Conservation (phyloP, 1,140 invertebrate genomes). For the Zeugodacus cucurbitae region DNA sequence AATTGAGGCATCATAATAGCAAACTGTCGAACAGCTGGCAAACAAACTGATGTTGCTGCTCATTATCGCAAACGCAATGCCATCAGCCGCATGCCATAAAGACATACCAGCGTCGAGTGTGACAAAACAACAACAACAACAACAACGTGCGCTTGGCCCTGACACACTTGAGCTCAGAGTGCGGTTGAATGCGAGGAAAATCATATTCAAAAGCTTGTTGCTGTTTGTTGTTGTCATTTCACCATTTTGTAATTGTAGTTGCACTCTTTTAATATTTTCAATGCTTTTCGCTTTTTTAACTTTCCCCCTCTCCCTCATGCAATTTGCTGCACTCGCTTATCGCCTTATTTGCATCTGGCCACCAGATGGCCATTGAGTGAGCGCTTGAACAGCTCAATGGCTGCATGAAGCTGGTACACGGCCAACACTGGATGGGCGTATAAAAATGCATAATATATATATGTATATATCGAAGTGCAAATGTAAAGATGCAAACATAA, state of each 20-base stretch:
- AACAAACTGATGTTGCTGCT: neutral
- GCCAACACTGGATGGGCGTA: neutral
- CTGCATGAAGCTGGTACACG: neutral
- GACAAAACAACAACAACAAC: neutral
- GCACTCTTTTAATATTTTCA: neutral
- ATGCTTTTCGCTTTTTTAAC: neutral
- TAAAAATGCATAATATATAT: neutral
- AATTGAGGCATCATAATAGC: conserved; percentile 28
- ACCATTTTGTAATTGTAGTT: neutral
- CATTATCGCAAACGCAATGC: neutral
- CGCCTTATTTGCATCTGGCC: conserved; percentile 35
- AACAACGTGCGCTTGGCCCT: neutral
- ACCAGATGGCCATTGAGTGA: conserved; percentile 22
- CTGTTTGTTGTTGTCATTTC: neutral
- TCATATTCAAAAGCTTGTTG: neutral
- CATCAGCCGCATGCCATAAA: neutral
- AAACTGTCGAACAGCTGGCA: conserved; percentile 20
- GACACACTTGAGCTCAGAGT: neutral
- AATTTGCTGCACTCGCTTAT: conserved; percentile 2
- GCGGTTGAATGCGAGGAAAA: neutral
- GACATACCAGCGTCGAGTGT: neutral
- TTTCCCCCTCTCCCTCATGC: neutral
- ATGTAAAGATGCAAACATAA: neutral
- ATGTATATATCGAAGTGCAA: neutral
- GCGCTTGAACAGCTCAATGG: neutral